Conservation (phyloP, 2,797 vertebrate species). For the Rousettus madagascariensis region DNA sequence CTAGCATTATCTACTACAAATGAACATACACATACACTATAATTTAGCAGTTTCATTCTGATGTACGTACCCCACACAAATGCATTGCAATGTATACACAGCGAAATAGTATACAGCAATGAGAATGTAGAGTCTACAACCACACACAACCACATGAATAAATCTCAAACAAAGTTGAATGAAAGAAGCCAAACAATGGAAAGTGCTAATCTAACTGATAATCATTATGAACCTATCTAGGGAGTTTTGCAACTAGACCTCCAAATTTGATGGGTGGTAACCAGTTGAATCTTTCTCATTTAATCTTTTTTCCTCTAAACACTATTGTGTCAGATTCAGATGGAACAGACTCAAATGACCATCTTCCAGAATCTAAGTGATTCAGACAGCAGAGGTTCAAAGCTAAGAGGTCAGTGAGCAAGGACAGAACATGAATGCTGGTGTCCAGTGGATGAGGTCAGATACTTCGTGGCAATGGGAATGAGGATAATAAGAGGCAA, state of each 20-base stretch:
- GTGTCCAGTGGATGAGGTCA: neutral
- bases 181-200: neutral
- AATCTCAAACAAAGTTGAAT: neutral
- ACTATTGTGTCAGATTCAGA: neutral
- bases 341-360: neutral
- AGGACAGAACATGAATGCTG: neutral
- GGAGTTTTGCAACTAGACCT: neutral
- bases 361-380: neutral
- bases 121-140: neutral
- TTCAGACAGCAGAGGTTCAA: neutral
- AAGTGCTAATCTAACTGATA: neutral
- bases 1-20: neutral
- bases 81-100: neutral
- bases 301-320: neutral
- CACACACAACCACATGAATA: neutral
- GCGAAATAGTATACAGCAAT: neutral
- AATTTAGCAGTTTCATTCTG: neutral
- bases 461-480: neutral
- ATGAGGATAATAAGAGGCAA: neutral
- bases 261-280: neutral
- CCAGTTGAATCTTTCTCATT: neutral
- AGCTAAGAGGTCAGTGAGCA: neutral
- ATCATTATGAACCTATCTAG: neutral
- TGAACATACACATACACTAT: neutral
- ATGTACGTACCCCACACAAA: neutral